Evolutionary conservation across 2,888 invertebrate genomes (phyloP), one percentile per base, ranked within the genome.

Genomic region (Dryobotodes eremita): DNA sequence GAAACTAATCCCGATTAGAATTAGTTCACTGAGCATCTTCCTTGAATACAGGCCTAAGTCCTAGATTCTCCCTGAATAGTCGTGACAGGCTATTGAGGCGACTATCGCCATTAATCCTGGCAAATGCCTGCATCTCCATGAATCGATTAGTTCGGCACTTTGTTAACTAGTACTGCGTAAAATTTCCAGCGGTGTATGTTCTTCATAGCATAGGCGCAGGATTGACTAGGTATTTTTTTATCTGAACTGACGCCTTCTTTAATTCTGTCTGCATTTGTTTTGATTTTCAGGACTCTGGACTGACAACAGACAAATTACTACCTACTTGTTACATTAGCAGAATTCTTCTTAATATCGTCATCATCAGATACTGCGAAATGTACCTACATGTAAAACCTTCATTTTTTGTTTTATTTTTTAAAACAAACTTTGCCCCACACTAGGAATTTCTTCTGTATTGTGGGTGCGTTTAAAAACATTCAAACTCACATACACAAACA

Each of bases 141-240:
- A 10, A 31, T 31, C 31, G 50, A 65, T 80, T 71, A 65, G 10
- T 10, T 50, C 26, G 57, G 17, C 23, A 77, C 23, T 42, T 55
- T 62, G 71, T 13, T 71, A n/a, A n/a, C n/a, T n/a, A n/a, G n/a
- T n/a, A n/a, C 13, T 11, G 72, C 72, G 31, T 80, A 59, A 65
- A 71, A 72, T 80, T 36, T 26, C 26, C 7, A 59, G 15, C 59
- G 8, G 15, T 59, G 59, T 17, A 48, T 59, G 15, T n/a, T n/a
- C n/a, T 17, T 59, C 8, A 2, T 7, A 59, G 13, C n/a, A 13
- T 57, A 13, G n/a, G 5, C n/a, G 57, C n/a, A n/a, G 17, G 59
- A 2, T 26, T 26, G 17, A 26, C 26, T 26, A 17, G 7, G 61
- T 61, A 15, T 23, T 6, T 2, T 61, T 31, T 61, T 61, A 17